Conservation (phyloP, 2,888 invertebrate species). For the Zaprionus bogoriensis region DNA sequence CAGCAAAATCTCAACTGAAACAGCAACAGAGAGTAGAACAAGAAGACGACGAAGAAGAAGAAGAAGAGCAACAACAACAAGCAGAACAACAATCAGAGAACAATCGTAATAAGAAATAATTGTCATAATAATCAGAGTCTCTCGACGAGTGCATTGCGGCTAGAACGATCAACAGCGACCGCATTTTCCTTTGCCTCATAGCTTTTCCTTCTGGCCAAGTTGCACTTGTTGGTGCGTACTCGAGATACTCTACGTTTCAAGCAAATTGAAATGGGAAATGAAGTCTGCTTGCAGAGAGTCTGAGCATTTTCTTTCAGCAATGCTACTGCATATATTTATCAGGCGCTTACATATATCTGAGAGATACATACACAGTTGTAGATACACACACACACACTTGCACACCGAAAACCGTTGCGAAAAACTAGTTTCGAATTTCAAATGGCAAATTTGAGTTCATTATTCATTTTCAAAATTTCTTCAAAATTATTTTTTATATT, state of each 20-base stretch:
- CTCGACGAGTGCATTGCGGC: constrained; percentile 12
- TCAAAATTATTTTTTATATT: background rate
- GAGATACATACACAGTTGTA: background rate
- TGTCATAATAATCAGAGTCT: constrained; percentile 22
- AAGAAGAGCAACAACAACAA: constrained; percentile 13
- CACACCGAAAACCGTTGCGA: background rate
- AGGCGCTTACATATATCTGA: background rate
- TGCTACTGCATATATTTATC: background rate
- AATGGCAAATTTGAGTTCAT: background rate
- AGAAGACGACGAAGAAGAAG: no score
- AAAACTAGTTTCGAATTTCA: background rate
- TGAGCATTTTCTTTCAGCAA: no score
- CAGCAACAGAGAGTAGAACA: no score
- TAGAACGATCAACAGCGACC: constrained; percentile 26
- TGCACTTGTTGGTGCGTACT: background rate
- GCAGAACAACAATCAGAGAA: constrained; percentile 40
- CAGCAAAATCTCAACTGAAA: constrained; percentile 33
- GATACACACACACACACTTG: no score
- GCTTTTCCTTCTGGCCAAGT: background rate
- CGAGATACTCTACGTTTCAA: background rate
- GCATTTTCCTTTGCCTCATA: constrained; percentile 7
- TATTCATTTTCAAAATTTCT: background rate
- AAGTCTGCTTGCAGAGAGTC: no score
- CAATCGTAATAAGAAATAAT: constrained; percentile 19
- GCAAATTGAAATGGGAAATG: no score